phyloP scores from a whole-genome alignment of 2,888 invertebrate species.

The Temnothorax ravouxi region DNA sequence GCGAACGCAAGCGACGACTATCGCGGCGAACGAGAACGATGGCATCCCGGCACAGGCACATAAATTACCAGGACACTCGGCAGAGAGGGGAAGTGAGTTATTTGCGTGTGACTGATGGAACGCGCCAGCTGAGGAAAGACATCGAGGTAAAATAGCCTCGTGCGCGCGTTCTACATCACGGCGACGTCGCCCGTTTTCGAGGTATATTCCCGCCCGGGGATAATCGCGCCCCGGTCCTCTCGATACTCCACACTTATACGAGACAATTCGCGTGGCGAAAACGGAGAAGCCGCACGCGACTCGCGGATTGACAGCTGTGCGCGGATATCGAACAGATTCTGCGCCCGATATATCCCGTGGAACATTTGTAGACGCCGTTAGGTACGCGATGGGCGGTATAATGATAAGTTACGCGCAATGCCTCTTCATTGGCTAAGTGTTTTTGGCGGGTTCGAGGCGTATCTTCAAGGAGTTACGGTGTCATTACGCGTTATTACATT shows the following conservation, averaged over 20 bases:
- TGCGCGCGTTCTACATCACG: slow-evolving; percentile 67
- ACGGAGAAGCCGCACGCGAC: slow-evolving; percentile 44
- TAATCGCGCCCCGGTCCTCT: slow-evolving; percentile 37
- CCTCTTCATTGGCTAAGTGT: slow-evolving; percentile 45
- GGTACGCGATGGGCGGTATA: slow-evolving; percentile 56
- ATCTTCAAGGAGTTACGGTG: slow-evolving; percentile 27
- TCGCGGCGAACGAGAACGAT: slow-evolving; percentile 78
- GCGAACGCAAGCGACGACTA: slow-evolving; percentile 60
- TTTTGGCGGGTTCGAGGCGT: slow-evolving; percentile 17
- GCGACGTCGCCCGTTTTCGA: slow-evolving; percentile 7
- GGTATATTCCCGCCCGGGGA: slow-evolving; percentile 4
- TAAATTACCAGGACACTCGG: slow-evolving; percentile 83
- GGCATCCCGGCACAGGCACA: slow-evolving; percentile 80
- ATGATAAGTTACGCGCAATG: slow-evolving; percentile 48
- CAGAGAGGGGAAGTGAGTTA: slow-evolving; percentile 85
- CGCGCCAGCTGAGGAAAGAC: slow-evolving; percentile 85
- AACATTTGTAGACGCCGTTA: background rate
- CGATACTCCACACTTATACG: background rate
- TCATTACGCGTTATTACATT: slow-evolving; percentile 41
- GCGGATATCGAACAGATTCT: slow-evolving; percentile 32
- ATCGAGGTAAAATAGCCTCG: slow-evolving; percentile 77
- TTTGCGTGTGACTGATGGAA: slow-evolving; percentile 86
- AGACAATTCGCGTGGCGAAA: background rate
- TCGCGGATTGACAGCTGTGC: slow-evolving; percentile 51
- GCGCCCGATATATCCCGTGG: slow-evolving; percentile 10